Evolutionary conservation across 2,113 vertebrate species (phyloP), one percentile per base, ranked within the genome.

Genomic region (Lamprotornis superbus): DNA sequence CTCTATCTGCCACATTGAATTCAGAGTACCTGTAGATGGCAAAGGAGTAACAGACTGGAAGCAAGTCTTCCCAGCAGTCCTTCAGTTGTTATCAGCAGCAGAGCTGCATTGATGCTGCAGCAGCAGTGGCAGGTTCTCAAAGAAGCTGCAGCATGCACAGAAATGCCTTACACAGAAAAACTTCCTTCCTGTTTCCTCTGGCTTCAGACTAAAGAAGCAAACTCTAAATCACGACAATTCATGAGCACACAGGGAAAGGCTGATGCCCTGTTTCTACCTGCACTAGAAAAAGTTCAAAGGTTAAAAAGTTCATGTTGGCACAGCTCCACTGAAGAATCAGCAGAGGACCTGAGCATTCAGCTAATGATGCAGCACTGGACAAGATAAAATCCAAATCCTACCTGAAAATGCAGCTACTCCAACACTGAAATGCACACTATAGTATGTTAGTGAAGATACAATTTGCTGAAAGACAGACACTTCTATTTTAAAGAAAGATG

Each of bases 71-170:
- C 69, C 23, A 1, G 40, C 53, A 37, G 46, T 2, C 28, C 57
- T 75, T n/a, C 89, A 16, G 25, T 24, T 24, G 35, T 5, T 87
- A 40, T 10, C 91, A 79, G 40, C 33, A 40, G 84, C 89, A 94
- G 69, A 78, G 30, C n/a, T 37, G 12, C 30, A 50, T 1, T 20
- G 74, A 80, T 84, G 74, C 81, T 55, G 49, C 81, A 79, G 83
- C 87, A 95, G 83, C 93, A 95, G 74, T 25, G 78, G 46, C 70
- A 95, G 70, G 23, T 89, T 87, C 95, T 87, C 84, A 89, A 76
- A 93, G 94, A 50, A 61, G 37, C 53, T 40, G 77, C 57, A 91
- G 93, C 15, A 5, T 57, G 73, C 47, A 93, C 84, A 85, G 70
- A 79, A 83, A 92, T 82, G 81, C 70, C 93, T 95, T 73, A 91